Base-by-base conservation (phyloP, 2,797 vertebrate genomes). In the Carduelis carduelis region DNA sequence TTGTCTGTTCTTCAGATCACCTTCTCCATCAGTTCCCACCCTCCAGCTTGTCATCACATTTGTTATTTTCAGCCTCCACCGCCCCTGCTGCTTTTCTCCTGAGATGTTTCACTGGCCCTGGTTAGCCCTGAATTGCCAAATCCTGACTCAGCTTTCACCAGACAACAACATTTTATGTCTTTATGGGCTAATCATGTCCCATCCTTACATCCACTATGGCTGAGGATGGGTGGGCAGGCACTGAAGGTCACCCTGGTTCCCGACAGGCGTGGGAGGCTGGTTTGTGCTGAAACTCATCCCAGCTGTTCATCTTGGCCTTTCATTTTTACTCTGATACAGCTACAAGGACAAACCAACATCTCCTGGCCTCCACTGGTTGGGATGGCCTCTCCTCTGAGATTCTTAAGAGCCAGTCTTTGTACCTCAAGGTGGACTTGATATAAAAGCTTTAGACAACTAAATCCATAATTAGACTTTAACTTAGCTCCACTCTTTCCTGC, bases 1-100 rank as follows among this genome's bases (percentile, higher is more conserved):
- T 22, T 87, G 68, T 39, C 41, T 14, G 7, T 88, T 87, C 79
- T 94, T 77, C 88, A 89, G 56, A 91, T 87, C 78, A 82, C n/a
- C 52, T 79, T 60, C 82, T 89, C 39, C 80, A 72, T 61, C 49
- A 49, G 4, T 34, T 85, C 35, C 46, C 15, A 52, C 30, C 18
- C n/a, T 37, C 35, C 3, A 5, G 12, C 46, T 59, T 88, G 49
- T 71, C 4, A 12, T 19, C 39, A 39, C 57, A 11, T 71, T 89
- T 1, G 4, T 71, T 80, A 35, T 83, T 70, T 78, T 77, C 55
- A 72, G 22, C 41, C 26, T 28, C 35, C 32, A 8, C 52, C 1
- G 0, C 55, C 50, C 61, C 32, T 27, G 32, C 52, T 1, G 3
- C 24, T 7, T 6, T 59, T 66, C 68, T 78, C 34, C 21, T 41